Conservation (phyloP, 1,140 invertebrate species). For the Drosophila orena region DNA sequence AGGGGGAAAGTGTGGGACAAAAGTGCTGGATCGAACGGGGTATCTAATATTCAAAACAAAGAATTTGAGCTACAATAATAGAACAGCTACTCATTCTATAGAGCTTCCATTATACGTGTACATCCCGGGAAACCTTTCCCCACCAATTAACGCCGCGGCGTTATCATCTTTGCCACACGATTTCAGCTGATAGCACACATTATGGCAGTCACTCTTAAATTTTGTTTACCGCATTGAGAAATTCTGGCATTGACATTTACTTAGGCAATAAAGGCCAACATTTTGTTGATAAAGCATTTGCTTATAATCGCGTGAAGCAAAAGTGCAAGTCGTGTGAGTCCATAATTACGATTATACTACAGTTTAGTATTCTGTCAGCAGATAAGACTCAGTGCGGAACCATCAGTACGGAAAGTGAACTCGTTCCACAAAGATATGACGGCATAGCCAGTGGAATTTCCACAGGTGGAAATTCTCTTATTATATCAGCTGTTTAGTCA, state of each 20-base stretch:
- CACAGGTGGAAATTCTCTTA: not conserved
- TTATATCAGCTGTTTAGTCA: slow-evolving; percentile 18
- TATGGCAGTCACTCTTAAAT: slow-evolving; percentile 5
- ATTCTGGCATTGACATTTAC: slow-evolving; percentile 55
- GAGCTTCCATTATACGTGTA: not conserved
- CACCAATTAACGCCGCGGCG: slow-evolving; percentile 1
- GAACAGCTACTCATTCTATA: not conserved
- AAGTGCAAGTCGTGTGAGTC: slow-evolving; percentile 25
- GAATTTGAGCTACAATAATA: no score
- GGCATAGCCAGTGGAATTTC: not conserved
- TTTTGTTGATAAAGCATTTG: slow-evolving; percentile 51
- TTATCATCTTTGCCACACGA: not conserved
- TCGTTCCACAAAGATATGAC: slow-evolving; percentile 12
- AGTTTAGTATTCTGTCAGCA: slow-evolving; percentile 35
- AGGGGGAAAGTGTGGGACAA: not conserved
- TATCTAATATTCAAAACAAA: no score
- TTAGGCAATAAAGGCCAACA: slow-evolving; percentile 14
- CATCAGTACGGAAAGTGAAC: slow-evolving; percentile 41
- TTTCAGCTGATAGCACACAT: slow-evolving; percentile 42
- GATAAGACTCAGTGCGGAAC: slow-evolving; percentile 39
- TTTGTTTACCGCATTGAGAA: slow-evolving; percentile 21
- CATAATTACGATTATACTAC: slow-evolving; percentile 46
- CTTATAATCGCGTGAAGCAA: slow-evolving; percentile 5
- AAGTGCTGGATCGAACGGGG: not conserved
- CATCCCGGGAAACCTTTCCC: slow-evolving; percentile 4